Evolutionary conservation across 2,113 vertebrate genomes (phyloP).

Genomic region (Rattus rattus): DNA sequence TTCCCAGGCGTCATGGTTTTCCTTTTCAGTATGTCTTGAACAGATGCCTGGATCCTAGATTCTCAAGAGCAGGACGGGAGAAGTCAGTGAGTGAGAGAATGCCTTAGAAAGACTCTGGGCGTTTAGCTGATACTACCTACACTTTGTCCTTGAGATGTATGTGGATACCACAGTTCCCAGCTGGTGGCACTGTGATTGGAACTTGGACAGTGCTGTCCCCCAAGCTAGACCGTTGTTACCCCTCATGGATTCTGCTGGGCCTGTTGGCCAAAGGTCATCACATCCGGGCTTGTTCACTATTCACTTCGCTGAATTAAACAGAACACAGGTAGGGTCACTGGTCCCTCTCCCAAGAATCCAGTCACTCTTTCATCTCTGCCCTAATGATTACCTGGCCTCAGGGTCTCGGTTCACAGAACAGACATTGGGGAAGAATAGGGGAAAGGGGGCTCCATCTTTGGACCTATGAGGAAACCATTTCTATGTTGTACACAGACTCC

Average conservation of each 20-base stretch:
- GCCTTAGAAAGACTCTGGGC: neutral
- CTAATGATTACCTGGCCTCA: neutral
- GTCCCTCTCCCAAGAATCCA: neutral
- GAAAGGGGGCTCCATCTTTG: neutral
- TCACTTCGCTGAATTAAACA: neutral
- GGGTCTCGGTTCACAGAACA: neutral
- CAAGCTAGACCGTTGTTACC: neutral
- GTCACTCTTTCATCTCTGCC: neutral
- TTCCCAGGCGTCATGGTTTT: neutral
- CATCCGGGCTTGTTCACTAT: neutral
- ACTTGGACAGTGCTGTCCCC: neutral
- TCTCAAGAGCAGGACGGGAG: neutral
- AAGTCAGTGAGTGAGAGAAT: neutral
- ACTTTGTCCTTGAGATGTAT: neutral
- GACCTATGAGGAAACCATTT: neutral
- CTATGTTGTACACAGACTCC: no score
- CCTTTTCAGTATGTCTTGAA: neutral
- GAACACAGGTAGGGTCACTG: neutral
- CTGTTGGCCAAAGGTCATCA: neutral
- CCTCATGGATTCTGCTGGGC: neutral
- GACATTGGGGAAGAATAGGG: neutral
- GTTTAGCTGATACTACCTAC: neutral
- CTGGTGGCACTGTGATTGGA: neutral
- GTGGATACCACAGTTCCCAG: neutral
- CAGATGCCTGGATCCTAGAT: neutral